Percentiles rank a stretch among this genome's conserved stretches.
These are phyloP conservation scores for Hippocampus mohnikei DNA, from an alignment of 2,113 vertebrate genomes.

Conservation along the genomic window DNA sequence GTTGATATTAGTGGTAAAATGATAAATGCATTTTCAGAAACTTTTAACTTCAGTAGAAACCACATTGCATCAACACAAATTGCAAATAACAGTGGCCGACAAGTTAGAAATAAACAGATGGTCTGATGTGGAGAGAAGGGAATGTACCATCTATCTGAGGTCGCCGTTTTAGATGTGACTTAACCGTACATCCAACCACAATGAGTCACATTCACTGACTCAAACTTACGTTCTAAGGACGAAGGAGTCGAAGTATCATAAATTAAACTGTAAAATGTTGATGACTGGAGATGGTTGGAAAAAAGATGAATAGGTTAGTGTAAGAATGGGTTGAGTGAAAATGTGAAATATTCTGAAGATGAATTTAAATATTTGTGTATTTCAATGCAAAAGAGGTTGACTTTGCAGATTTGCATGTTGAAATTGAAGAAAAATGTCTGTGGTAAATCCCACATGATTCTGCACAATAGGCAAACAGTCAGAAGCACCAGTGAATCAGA, in stretches of 20 bases:
- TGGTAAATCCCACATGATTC: background rate
- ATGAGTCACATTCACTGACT: constrained; percentile 61
- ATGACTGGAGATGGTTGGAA: constrained; percentile 8
- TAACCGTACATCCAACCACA: constrained; percentile 24
- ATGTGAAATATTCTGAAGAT: too few species aligned
- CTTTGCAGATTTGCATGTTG: too few species aligned
- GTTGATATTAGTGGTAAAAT: background rate
- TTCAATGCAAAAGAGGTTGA: background rate
- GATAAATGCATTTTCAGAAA: background rate
- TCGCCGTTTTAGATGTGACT: constrained; percentile 13
- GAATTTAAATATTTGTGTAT: constrained; percentile 11
- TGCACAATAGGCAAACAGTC: constrained; percentile 23
- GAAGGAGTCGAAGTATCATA: background rate
- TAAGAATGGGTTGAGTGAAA: constrained; percentile 30
- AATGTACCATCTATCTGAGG: constrained; percentile 25
- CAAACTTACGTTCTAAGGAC: constrained; percentile 24
- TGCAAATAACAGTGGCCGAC: background rate
- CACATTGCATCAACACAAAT: too few species aligned
- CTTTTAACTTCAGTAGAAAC: too few species aligned
- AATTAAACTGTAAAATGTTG: constrained; percentile 5
- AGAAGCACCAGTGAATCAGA: constrained; percentile 29
- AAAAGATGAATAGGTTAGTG: constrained; percentile 16
- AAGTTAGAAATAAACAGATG: background rate
- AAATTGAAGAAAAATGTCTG: background rate
- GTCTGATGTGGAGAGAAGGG: background rate